A percentile compares a stretch with the other conserved stretches of the same genome.
These are phyloP conservation scores for Dryobotodes eremita DNA, from an alignment of 2,888 invertebrate genomes.

Conservation along the genomic window DNA sequence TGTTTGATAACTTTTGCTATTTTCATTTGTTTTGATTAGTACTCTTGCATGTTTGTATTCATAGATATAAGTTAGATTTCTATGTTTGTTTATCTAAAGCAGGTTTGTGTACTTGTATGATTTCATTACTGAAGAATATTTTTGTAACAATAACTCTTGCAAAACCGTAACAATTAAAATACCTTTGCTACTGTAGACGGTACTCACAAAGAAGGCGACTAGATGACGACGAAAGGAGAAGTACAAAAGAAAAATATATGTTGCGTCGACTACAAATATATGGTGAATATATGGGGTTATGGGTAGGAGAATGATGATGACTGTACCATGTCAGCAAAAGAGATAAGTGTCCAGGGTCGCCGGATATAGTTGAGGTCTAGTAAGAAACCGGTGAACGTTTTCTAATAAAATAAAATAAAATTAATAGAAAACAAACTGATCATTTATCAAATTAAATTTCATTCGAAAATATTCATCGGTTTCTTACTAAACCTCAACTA, in stretches of 20 bases:
- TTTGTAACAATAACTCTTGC: neutral
- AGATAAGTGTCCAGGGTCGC: no score
- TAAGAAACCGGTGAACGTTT: no score
- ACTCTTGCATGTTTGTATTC: neutral
- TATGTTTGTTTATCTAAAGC: neutral
- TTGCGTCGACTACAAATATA: neutral
- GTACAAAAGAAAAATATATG: neutral
- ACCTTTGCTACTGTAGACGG: no score
- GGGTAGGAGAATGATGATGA: neutral
- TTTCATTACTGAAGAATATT: neutral
- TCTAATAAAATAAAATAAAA: no score
- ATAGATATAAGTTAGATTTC: no score
- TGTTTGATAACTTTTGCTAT: constrained; percentile 19
- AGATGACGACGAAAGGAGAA: neutral
- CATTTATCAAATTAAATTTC: no score
- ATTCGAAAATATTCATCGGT: no score
- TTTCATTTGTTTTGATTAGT: constrained; percentile 19
- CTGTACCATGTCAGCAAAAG: no score
- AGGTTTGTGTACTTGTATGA: constrained; percentile 8
- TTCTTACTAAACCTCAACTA: no score
- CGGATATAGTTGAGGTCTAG: no score
- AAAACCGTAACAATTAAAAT: neutral
- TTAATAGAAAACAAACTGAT: no score
- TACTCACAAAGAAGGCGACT: no score
- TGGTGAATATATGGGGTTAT: neutral